Evolutionary conservation across 2,797 vertebrate genomes (phyloP).

Genomic region (Hemibagrus guttatus): DNA sequence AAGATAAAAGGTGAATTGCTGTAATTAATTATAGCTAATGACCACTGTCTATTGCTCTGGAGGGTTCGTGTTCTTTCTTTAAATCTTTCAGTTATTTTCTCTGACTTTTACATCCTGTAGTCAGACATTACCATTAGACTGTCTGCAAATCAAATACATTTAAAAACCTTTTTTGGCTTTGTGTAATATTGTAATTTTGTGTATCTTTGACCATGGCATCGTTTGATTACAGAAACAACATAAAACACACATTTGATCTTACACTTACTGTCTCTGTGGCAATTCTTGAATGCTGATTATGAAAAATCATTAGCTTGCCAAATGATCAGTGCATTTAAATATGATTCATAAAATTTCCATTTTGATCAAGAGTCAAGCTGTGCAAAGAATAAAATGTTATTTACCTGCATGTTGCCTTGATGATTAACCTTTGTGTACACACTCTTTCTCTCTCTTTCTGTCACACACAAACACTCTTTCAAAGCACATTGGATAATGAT

Average conservation of each 20-base stretch:
- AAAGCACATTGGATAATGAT: neutral
- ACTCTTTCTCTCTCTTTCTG: neutral
- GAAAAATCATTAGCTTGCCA: neutral
- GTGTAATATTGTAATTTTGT: neutral
- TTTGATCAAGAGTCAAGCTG: conserved; percentile 20
- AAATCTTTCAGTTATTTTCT: neutral
- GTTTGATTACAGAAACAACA: conserved; percentile 1
- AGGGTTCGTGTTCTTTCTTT: neutral
- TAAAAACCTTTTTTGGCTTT: conserved; percentile 16
- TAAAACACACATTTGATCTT: conserved; percentile 9
- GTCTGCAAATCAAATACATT: neutral
- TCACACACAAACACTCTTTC: neutral
- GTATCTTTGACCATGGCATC: neutral
- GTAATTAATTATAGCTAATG: neutral
- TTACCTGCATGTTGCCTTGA: conserved; percentile 4
- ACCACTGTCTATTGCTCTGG: neutral
- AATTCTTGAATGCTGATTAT: conserved; percentile 1
- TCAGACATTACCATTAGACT: neutral
- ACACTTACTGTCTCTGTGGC: neutral
- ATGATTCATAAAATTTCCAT: conserved; percentile 1
- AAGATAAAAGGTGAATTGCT: neutral
- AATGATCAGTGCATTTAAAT: conserved; percentile 3
- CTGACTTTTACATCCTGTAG: neutral
- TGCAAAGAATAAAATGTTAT: conserved; percentile 21
- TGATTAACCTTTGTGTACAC: conserved; percentile 4